A percentile compares a stretch with the other conserved stretches of the same genome.
phyloP scores from a whole-genome alignment of 1,140 invertebrate species.

The Trachymyrmex cornetzi region DNA sequence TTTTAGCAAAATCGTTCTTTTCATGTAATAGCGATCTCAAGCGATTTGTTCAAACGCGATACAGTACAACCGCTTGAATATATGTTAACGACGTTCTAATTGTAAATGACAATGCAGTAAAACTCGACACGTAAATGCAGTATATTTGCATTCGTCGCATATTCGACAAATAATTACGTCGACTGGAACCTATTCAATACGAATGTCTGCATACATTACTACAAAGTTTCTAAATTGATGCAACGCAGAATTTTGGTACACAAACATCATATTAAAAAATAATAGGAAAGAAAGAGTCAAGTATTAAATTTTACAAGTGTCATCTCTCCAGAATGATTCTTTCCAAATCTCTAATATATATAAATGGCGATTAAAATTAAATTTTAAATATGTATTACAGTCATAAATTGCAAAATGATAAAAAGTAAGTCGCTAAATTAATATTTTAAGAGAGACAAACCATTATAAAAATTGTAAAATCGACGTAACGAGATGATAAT shows the following conservation, averaged over 20 bases:
- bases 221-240: neutral
- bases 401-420: neutral
- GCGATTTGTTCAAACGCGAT: neutral
- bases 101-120: conserved; percentile 29
- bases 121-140: conserved; percentile 4
- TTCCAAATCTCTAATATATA: neutral
- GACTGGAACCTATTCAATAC: conserved; percentile 1
- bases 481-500: neutral
- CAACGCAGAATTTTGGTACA: neutral
- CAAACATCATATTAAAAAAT: neutral
- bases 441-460: neutral
- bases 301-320: conserved; percentile 6
- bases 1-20: too few relatives aligned
- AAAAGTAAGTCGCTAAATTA: neutral
- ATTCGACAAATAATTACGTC: conserved; percentile 47
- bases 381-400: neutral
- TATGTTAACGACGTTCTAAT: conserved; percentile 38
- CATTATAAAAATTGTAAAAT: neutral
- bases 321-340: neutral
- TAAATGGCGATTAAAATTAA: neutral
- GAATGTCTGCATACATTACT: conserved; percentile 32
- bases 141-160: conserved; percentile 38
- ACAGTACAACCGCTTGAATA: conserved; percentile 2
- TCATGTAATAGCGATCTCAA: neutral
- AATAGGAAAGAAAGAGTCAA: neutral